Evolutionary conservation across 2,888 invertebrate genomes (phyloP), one percentile per base, ranked within the genome.

Genomic region (Athalia circularis): DNA sequence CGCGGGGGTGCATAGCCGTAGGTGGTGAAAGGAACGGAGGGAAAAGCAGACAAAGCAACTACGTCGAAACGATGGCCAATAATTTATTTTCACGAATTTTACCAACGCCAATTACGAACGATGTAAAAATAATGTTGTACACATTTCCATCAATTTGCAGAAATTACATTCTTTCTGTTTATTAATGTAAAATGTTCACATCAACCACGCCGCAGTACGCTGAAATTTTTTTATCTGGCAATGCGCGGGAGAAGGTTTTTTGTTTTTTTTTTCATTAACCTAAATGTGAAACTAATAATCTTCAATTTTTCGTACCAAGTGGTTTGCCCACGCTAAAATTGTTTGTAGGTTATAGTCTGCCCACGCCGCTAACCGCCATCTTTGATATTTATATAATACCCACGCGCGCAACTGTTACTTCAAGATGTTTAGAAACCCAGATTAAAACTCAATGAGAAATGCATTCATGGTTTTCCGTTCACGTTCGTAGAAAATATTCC

Each of bases 261-360:
- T 29, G 0, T 29, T 29, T 29, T 29, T 29, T 29, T 29, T 29
- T 29, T 29, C 29, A 29, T 29, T 29, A 29, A 29, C 29, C 29
- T 29, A 29, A 29, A 29, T 29, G 29, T 29, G 29, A 29, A 29
- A 29, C 29, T 29, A 29, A 29, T 29, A 29, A 29, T 29, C 29
- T 29, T 29, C 43, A 52, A 9, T 54, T 54, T 8, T 54, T 15
- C 13, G 29, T 52, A 54, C 29, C 3, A 29, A 72, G 72, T 59
- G 72, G 72, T 72, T 72, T 72, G 72, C 72, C 72, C 72, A 72
- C 72, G 72, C 72, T 45, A 3, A 29, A 59, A 72, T 72, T 59
- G 72, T 72, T 72, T 72, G 45, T 72, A 48, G 72, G 72, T 72
- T 72, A 72, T 45, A 72, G 45, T 47, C 11, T 47, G 57, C 72